Conservation (phyloP, 2,797 vertebrate genomes). For the Acipenser ruthenus region DNA sequence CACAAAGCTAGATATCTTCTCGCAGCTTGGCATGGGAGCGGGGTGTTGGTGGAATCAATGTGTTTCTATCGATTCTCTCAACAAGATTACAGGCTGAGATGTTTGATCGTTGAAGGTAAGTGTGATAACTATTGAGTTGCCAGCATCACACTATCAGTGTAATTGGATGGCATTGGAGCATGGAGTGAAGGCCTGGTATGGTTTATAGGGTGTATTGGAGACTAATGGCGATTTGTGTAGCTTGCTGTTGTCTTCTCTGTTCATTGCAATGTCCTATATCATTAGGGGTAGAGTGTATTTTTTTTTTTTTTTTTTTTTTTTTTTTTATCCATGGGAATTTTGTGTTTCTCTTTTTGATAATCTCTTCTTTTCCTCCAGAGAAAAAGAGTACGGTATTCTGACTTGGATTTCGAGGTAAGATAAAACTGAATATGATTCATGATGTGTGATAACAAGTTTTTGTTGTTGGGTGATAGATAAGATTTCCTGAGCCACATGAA, state of each 20-base stretch:
- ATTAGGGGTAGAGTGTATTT: neutral
- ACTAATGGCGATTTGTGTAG: too few relatives aligned
- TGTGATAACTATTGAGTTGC: neutral
- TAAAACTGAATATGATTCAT: neutral
- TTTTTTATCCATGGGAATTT: slow-evolving; percentile 14
- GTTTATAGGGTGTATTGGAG: too few relatives aligned
- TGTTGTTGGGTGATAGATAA: too few relatives aligned
- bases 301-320: slow-evolving; percentile 22
- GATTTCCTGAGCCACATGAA: too few relatives aligned
- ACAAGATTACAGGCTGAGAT: neutral
- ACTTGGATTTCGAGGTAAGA: slow-evolving; percentile 98
- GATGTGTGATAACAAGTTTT: too few relatives aligned
- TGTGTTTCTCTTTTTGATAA: slow-evolving; percentile 55
- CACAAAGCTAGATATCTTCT: too few relatives aligned
- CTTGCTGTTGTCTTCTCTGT: too few relatives aligned
- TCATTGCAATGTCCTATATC: too few relatives aligned
- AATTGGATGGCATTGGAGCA: neutral
- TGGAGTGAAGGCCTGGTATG: neutral
- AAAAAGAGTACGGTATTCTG: slow-evolving; percentile 97
- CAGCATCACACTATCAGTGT: neutral
- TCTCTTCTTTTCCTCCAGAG: slow-evolving; percentile 79
- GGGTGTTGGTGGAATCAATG: too few relatives aligned
- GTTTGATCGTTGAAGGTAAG: slow-evolving; percentile 3
- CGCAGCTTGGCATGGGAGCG: too few relatives aligned
- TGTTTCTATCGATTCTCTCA: neutral